These are phyloP conservation scores for Eupsilia transversa DNA, from an alignment of 2,888 invertebrate species.

Conservation along the genomic window DNA sequence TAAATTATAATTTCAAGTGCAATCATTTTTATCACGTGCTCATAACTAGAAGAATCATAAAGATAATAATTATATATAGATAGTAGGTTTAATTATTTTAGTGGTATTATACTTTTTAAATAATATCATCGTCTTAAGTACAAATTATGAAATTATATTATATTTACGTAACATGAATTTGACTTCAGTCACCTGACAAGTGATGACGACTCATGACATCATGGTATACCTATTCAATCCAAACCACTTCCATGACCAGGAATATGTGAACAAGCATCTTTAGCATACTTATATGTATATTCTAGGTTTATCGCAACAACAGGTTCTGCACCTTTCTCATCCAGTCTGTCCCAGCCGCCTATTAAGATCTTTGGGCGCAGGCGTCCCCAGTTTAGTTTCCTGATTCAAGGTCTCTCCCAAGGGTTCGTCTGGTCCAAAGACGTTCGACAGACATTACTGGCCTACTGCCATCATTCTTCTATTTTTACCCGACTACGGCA, in stretches of 20 bases:
- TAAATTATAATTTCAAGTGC: neutral
- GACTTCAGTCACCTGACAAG: neutral
- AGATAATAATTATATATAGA: conserved; percentile 29
- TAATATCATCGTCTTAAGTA: neutral
- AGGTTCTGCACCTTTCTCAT: neutral
- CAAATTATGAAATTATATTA: no score
- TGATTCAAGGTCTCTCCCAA: neutral
- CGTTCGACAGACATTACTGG: neutral
- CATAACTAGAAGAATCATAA: conserved; percentile 6
- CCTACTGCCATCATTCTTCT: neutral
- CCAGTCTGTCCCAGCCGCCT: neutral
- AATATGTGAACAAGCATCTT: neutral
- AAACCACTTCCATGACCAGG: neutral
- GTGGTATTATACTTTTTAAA: neutral
- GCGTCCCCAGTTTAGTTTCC: neutral
- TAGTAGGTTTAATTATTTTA: conserved; percentile 12
- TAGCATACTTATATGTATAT: neutral
- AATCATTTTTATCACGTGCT: conserved; percentile 14
- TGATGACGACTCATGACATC: neutral
- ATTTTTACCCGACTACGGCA: no score
- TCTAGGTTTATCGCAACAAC: neutral
- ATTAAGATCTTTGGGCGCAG: neutral
- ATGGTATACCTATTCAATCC: neutral
- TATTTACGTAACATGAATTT: neutral
- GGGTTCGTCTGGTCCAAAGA: neutral